Percentiles rank a stretch among this genome's conserved stretches.
These are phyloP conservation scores for Bimastos eiseni DNA, from an alignment of 2,888 invertebrate genomes.

Conservation along the genomic window DNA sequence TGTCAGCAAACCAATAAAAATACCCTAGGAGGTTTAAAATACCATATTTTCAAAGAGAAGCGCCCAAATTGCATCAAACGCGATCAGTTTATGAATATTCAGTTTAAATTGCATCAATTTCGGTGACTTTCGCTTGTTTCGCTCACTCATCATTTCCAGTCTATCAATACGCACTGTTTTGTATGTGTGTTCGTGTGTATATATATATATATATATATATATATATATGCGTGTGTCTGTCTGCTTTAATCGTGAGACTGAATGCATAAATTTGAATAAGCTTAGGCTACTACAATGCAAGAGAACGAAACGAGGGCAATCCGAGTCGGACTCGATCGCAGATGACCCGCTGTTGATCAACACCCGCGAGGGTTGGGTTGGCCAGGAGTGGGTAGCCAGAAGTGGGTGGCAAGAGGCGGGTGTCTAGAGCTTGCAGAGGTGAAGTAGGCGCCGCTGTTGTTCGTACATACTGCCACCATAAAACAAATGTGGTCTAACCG, in stretches of 20 bases:
- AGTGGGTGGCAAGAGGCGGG: too few relatives aligned
- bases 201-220: background rate
- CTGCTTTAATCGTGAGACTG: background rate
- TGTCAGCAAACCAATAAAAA: too few relatives aligned
- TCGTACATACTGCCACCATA: background rate
- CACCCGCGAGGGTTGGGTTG: background rate
- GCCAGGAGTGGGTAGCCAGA: too few relatives aligned
- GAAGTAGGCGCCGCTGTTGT: slow-evolving; percentile 2
- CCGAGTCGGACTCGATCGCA: background rate
- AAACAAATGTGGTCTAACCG: background rate
- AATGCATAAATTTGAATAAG: background rate
- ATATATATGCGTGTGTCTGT: background rate
- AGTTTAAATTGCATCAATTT: background rate
- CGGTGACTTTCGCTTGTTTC: background rate
- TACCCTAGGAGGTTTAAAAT: too few relatives aligned
- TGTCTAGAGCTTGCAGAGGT: background rate
- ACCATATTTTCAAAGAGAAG: too few relatives aligned
- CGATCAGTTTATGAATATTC: background rate
- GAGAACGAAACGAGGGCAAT: background rate
- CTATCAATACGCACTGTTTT: background rate
- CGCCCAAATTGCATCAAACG: background rate
- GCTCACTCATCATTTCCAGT: background rate
- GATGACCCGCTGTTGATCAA: background rate
- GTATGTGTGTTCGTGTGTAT: background rate
- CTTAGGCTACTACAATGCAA: too few relatives aligned